Percentiles rank a stretch among this genome's conserved stretches.
phyloP scores from a whole-genome alignment of 37 sponge, comb jelly and placozoan genomes.

The Mnemiopsis leidyi region DNA sequence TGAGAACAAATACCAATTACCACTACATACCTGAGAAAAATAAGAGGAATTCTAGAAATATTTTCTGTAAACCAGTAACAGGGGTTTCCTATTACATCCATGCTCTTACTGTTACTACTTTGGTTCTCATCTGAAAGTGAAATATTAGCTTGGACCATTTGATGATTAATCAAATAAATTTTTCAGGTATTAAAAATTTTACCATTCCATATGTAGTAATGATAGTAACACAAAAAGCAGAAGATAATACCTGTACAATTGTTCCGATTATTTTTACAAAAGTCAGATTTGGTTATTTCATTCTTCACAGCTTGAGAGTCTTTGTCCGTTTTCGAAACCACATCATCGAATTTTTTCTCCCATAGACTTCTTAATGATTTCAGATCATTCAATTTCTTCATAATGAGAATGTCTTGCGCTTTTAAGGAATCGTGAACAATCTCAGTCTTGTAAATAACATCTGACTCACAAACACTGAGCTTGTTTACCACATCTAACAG shows the following conservation, averaged over 20 bases:
- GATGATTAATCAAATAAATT: too few species aligned
- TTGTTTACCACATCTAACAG: background rate
- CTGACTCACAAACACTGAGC: background rate
- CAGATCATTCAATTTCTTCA: background rate
- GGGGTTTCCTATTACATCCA: too few species aligned
- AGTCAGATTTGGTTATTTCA: background rate
- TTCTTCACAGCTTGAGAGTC: background rate
- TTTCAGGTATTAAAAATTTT: too few species aligned
- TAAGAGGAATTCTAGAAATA: background rate
- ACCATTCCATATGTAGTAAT: too few species aligned
- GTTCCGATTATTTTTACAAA: background rate
- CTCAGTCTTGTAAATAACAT: background rate
- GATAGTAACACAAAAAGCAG: too few species aligned
- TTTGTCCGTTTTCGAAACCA: background rate
- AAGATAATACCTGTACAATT: background rate
- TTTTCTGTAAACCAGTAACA: background rate
- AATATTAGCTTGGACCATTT: too few species aligned
- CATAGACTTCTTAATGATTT: background rate
- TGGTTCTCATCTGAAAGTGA: too few species aligned
- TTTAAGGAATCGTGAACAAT: background rate
- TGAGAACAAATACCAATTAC: too few species aligned
- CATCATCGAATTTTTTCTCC: background rate
- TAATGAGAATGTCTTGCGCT: slow-evolving; percentile 7
- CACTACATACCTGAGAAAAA: too few species aligned
- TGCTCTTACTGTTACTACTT: too few species aligned